Conservation (phyloP, 2,797 vertebrate genomes). For the Anas acuta region DNA sequence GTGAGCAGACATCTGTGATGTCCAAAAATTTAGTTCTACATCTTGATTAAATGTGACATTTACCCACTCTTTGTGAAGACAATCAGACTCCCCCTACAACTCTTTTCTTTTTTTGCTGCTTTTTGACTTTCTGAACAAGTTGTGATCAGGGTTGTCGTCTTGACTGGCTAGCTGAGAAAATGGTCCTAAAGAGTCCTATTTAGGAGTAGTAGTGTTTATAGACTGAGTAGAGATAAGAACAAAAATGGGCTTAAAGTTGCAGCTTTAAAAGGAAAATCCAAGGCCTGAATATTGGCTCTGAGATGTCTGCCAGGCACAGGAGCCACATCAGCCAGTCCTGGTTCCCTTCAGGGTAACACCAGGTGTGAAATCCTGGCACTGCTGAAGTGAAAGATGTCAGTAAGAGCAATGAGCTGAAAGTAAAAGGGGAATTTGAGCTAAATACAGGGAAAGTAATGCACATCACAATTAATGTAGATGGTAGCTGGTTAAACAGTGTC, state of each 20-base stretch:
- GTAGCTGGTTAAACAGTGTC: not conserved
- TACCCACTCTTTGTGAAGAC: not conserved
- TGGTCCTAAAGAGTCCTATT: not conserved
- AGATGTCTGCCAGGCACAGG: not conserved
- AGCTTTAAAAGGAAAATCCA: not conserved
- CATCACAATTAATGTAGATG: not conserved
- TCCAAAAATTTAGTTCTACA: not conserved
- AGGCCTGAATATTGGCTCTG: not conserved
- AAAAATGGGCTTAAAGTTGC: not conserved
- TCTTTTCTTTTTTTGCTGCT: not conserved
- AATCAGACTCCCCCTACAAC: not conserved
- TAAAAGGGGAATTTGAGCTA: constrained; percentile 12
- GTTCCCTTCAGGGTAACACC: not conserved
- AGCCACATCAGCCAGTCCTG: not conserved
- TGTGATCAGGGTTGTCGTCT: not conserved
- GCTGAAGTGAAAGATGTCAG: not conserved
- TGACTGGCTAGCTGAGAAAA: not conserved
- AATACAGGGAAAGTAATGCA: not conserved
- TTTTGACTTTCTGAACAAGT: not conserved
- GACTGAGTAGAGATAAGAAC: not conserved
- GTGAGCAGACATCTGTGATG: not conserved
- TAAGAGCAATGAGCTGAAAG: not conserved
- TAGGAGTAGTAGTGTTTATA: not conserved
- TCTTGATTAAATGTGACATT: constrained; percentile 19
- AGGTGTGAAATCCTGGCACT: not conserved